Conservation (phyloP, 2,888 invertebrate genomes). For the Oconnorella tubifera region DNA sequence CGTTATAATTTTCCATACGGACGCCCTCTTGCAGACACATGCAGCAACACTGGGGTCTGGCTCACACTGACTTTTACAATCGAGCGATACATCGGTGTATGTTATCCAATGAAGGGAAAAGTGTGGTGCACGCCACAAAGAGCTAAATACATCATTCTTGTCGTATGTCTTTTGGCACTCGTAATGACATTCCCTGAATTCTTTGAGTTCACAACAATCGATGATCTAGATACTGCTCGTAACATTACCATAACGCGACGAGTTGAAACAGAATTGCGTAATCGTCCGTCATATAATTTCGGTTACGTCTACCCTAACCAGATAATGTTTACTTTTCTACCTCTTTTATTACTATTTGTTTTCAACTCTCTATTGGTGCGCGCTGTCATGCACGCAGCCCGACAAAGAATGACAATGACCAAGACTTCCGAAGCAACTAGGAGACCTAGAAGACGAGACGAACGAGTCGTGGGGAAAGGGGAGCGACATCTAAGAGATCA, state of each 20-base stretch:
- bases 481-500: conserved; percentile 42
- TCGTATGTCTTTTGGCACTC: conserved; percentile 64
- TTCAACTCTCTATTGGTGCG: conserved; percentile 71
- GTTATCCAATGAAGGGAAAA: conserved; percentile 70
- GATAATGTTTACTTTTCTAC: conserved; percentile 64
- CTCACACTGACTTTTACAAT: conserved; percentile 72
- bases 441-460: background rate
- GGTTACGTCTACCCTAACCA: conserved; percentile 16
- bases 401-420: conserved; percentile 59
- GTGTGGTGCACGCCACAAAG: conserved; percentile 67
- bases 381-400: conserved; percentile 54
- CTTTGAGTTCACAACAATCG: conserved; percentile 60
- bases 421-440: conserved; percentile 7
- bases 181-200: conserved; percentile 65
- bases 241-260: background rate
- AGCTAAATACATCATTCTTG: conserved; percentile 66
- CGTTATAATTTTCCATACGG: conserved; percentile 53
- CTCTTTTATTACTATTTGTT: conserved; percentile 66
- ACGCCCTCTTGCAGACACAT: conserved; percentile 67
- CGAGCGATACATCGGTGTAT: conserved; percentile 73
- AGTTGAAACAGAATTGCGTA: conserved; percentile 8
- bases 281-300: conserved; percentile 8
- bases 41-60: conserved; percentile 69
- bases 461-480: background rate
- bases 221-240: background rate